Conservation (phyloP, 1,140 invertebrate species). For the Spodoptera litura region DNA sequence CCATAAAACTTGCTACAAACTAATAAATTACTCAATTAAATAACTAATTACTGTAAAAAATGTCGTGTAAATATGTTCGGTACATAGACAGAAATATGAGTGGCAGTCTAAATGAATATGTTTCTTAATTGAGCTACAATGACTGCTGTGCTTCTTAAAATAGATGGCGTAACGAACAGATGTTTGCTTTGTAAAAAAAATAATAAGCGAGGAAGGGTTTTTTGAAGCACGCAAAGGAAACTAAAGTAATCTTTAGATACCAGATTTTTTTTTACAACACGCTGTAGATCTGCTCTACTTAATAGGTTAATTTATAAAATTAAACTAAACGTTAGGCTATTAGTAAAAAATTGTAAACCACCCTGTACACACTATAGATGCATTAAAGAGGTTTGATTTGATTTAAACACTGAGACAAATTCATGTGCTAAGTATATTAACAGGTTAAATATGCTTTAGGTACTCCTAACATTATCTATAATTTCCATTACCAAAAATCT, state of each 20-base stretch:
- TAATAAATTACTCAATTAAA: slow-evolving; percentile 74
- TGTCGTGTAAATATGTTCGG: slow-evolving; percentile 50
- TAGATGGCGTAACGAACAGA: slow-evolving; percentile 82
- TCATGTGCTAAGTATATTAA: too few species aligned
- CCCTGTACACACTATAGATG: too few species aligned
- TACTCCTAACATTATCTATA: too few species aligned
- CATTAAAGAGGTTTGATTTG: too few species aligned
- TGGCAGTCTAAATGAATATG: slow-evolving; percentile 70
- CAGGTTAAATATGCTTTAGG: too few species aligned
- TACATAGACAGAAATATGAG: slow-evolving; percentile 65
- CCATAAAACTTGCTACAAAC: slow-evolving; percentile 54
- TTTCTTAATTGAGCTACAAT: slow-evolving; percentile 80
- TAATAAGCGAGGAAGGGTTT: slow-evolving; percentile 66
- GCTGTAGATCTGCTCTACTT: too few species aligned
- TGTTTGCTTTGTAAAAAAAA: slow-evolving; percentile 72
- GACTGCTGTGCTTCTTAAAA: slow-evolving; percentile 73
- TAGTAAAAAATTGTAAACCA: too few species aligned
- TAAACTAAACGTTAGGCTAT: too few species aligned
- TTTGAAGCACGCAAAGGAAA: neutral
- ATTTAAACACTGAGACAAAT: too few species aligned
- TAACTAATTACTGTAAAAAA: slow-evolving; percentile 66
- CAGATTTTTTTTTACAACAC: neutral
- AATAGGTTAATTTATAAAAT: too few species aligned
- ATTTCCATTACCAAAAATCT: too few species aligned
- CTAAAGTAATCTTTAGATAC: too few species aligned